Percentiles rank a stretch among this genome's conserved stretches.
Evolutionary conservation across 2,888 invertebrate genomes (phyloP).

Genomic region (Germaria angustata): DNA sequence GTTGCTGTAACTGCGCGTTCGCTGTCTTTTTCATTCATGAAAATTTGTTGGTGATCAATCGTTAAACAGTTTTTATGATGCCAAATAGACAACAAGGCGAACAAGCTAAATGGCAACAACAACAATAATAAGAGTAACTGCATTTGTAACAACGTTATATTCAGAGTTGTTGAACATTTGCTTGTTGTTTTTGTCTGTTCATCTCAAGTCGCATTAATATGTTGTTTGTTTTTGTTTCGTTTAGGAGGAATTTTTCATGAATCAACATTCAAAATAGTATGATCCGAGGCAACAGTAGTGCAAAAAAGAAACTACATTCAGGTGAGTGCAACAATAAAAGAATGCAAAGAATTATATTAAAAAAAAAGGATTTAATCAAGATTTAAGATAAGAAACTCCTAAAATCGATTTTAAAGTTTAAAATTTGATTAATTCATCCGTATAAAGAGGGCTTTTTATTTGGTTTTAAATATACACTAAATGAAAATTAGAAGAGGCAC

Average conservation of each 20-base stretch:
- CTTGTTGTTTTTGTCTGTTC: constrained; percentile 35
- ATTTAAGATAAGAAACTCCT: no score
- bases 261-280: constrained; percentile 37
- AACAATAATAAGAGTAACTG: constrained; percentile 4
- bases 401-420: no score
- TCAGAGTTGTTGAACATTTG: constrained; percentile 36
- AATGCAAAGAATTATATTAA: no score
- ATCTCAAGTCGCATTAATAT: constrained; percentile 20
- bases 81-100: constrained; percentile 52
- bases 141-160: constrained; percentile 6
- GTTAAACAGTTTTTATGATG: constrained; percentile 63
- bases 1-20: constrained; percentile 29
- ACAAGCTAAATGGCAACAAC: constrained; percentile 20
- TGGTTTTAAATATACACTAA: no score
- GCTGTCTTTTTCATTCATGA: constrained; percentile 63
- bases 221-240: not conserved
- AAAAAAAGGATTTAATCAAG: no score
- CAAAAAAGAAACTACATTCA: not conserved
- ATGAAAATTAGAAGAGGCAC: no score
- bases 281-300: constrained; percentile 38
- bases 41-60: constrained; percentile 67
- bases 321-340: no score
- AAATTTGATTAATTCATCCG: no score
- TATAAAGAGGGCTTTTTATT: no score
- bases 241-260: constrained; percentile 54